A percentile compares a stretch with the other conserved stretches of the same genome.
Evolutionary conservation across 2,888 invertebrate genomes (phyloP).

Genomic region (Nomada ruficornis): DNA sequence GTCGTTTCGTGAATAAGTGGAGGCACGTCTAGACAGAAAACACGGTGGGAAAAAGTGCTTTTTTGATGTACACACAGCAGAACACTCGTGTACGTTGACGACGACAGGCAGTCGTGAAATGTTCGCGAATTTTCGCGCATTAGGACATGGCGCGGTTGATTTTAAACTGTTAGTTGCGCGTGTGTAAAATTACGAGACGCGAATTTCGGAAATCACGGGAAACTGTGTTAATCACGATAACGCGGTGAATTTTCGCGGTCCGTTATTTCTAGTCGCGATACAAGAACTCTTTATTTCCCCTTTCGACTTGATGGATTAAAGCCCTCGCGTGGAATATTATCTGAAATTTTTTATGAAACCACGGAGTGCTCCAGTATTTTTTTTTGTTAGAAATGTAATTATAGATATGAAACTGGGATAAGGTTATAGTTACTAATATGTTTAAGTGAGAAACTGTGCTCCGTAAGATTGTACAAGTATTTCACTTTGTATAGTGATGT

Average conservation of each 20-base stretch:
- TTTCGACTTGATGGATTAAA: neutral
- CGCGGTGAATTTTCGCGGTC: neutral
- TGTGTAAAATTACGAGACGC: conserved; percentile 12
- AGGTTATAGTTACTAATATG: too few relatives aligned
- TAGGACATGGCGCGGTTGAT: neutral
- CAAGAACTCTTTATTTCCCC: neutral
- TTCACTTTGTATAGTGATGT: too few relatives aligned
- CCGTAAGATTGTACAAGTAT: too few relatives aligned
- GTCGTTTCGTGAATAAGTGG: conserved; percentile 50
- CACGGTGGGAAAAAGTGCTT: conserved; percentile 38
- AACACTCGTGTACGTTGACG: conserved; percentile 23
- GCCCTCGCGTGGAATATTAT: too few relatives aligned
- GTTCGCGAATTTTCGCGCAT: conserved; percentile 38
- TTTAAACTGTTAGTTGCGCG: neutral
- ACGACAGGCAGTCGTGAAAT: conserved; percentile 10
- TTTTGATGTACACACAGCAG: conserved; percentile 27
- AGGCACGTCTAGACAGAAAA: conserved; percentile 55
- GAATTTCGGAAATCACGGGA: conserved; percentile 5
- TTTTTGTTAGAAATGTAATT: too few relatives aligned
- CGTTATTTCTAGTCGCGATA: neutral
- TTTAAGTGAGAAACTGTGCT: too few relatives aligned
- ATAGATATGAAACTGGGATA: too few relatives aligned
- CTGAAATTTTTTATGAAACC: too few relatives aligned
- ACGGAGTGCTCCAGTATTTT: too few relatives aligned
- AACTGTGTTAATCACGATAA: neutral